Conservation (phyloP, 23 tunicate genomes). For the Styela clava region DNA sequence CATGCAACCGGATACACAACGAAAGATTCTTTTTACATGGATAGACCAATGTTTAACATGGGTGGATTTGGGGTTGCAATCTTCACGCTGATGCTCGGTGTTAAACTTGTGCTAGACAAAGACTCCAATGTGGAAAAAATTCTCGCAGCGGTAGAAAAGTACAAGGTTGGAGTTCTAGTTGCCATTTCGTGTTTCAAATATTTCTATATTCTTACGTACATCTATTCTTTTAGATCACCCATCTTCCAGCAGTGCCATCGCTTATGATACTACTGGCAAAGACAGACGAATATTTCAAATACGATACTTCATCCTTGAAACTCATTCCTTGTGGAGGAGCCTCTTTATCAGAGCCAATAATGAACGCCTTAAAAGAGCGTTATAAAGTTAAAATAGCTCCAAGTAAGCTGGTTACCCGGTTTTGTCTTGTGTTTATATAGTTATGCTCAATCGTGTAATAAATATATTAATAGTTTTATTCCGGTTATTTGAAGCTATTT, state of each 20-base stretch:
- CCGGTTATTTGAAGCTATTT: too few species aligned
- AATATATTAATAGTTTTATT: too few species aligned
- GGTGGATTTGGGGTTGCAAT: conserved; percentile 24
- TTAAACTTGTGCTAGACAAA: conserved; percentile 29
- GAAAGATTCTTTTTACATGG: background rate
- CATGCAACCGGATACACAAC: background rate
- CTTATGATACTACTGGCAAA: conserved; percentile 13
- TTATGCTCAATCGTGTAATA: background rate
- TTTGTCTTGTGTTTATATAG: too few species aligned
- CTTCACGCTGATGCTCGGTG: conserved; percentile 17
- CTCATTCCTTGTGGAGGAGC: conserved; percentile 41
- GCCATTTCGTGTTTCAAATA: background rate
- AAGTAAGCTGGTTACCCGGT: too few species aligned
- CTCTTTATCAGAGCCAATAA: conserved; percentile 8
- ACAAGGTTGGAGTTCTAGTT: conserved; percentile 33
- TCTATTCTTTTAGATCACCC: conserved; percentile 19
- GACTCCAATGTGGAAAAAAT: conserved; percentile 34
- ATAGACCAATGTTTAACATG: conserved; percentile 49
- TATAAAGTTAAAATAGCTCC: background rate
- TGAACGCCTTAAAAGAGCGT: background rate
- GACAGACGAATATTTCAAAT: conserved; percentile 16
- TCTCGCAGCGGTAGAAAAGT: conserved; percentile 46
- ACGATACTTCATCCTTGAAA: conserved; percentile 50
- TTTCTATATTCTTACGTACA: too few species aligned
- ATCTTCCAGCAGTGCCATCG: conserved; percentile 39